Evolutionary conservation across 2,888 invertebrate species (phyloP).

Genomic region (Acrobasis repandana): DNA sequence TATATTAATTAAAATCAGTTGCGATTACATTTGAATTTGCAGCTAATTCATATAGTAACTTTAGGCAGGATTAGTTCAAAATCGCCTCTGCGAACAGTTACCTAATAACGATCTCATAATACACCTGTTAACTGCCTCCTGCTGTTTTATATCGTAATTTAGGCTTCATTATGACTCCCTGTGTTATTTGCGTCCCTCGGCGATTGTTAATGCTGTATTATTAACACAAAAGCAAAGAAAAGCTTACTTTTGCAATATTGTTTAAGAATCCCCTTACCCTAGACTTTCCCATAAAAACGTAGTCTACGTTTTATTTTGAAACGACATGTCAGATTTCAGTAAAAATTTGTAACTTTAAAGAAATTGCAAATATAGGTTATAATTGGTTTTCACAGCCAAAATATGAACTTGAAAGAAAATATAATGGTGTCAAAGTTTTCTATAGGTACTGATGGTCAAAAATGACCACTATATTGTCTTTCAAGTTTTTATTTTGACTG

Average conservation of each 20-base stretch:
- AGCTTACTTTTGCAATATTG: neutral
- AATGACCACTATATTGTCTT: too few relatives aligned
- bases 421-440: too few relatives aligned
- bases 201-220: neutral
- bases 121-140: conserved; percentile 19
- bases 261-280: neutral
- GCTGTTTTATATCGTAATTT: conserved; percentile 20
- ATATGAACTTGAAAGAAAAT: too few relatives aligned
- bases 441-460: too few relatives aligned
- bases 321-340: too few relatives aligned
- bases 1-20: too few relatives aligned
- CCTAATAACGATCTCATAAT: conserved; percentile 15
- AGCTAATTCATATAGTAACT: neutral
- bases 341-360: too few relatives aligned
- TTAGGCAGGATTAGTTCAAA: neutral
- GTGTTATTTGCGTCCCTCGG: neutral
- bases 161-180: conserved; percentile 11
- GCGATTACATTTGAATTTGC: neutral
- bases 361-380: too few relatives aligned
- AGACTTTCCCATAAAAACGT: too few relatives aligned
- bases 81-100: neutral
- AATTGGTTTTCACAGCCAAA: too few relatives aligned
- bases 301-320: too few relatives aligned
- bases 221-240: neutral
- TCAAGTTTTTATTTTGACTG: too few relatives aligned